A percentile compares a stretch with the other conserved stretches of the same genome.
Conservation (phyloP, 2,888 invertebrate species). For the Pilophorus perplexus region DNA sequence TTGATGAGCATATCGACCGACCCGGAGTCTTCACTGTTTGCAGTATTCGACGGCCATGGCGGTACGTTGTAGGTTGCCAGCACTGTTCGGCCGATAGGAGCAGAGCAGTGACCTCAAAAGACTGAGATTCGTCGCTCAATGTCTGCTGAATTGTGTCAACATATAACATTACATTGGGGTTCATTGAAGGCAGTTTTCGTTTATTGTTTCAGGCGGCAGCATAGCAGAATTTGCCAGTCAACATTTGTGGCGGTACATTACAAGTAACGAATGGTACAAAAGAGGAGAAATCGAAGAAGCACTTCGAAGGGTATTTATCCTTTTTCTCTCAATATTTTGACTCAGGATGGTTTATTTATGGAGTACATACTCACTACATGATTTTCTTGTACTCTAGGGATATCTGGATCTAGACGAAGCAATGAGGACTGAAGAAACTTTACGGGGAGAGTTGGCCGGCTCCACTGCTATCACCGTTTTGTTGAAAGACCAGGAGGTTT, state of each 20-base stretch:
- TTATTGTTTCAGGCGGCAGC: slow-evolving; percentile 64
- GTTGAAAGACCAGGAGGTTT: slow-evolving; percentile 76
- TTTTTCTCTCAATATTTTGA: too few species aligned
- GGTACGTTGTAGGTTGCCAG: too few species aligned
- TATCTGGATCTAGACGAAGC: slow-evolving; percentile 89
- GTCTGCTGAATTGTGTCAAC: too few species aligned
- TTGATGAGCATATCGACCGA: slow-evolving; percentile 90
- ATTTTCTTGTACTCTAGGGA: slow-evolving; percentile 58
- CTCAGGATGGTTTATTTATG: too few species aligned
- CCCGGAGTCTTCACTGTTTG: slow-evolving; percentile 89
- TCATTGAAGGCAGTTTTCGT: too few species aligned
- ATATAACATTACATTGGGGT: too few species aligned
- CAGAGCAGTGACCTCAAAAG: not conserved
- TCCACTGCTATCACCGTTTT: slow-evolving; percentile 87
- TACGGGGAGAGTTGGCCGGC: slow-evolving; percentile 90
- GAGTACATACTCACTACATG: not conserved
- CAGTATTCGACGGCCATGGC: slow-evolving; percentile 94
- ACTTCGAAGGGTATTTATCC: slow-evolving; percentile 73
- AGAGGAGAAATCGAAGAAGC: slow-evolving; percentile 82
- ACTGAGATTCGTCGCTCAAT: not conserved
- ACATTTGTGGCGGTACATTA: slow-evolving; percentile 89
- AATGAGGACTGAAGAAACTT: slow-evolving; percentile 83
- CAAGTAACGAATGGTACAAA: slow-evolving; percentile 76
- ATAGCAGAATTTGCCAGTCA: slow-evolving; percentile 94
- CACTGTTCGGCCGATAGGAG: too few species aligned